phyloP scores from a whole-genome alignment of 2,888 invertebrate genomes.

The Ectobius pallidus region DNA sequence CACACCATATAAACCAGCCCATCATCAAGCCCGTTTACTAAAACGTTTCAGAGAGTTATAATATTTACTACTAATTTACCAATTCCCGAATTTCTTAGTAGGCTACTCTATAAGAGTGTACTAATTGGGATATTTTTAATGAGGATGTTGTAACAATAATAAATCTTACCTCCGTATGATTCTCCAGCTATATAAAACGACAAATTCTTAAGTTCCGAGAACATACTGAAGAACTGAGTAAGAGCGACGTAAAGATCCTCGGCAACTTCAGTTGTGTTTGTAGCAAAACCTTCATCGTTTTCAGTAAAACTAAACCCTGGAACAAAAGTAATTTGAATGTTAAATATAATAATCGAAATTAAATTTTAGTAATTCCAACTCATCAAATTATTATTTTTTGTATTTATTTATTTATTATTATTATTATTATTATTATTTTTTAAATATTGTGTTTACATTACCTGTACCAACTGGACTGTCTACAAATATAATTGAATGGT shows the following conservation, averaged over 20 bases:
- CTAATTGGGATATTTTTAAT: too few species aligned
- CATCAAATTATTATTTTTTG: background rate
- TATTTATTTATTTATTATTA: background rate
- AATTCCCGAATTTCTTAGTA: too few species aligned
- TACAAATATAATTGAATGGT: slow-evolving; percentile 68
- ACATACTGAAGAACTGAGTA: slow-evolving; percentile 53
- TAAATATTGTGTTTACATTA: slow-evolving; percentile 26
- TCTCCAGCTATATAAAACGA: slow-evolving; percentile 71
- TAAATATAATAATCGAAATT: too few species aligned
- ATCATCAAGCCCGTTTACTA: too few species aligned
- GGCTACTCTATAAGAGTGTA: too few species aligned
- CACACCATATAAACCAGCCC: too few species aligned
- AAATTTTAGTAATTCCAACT: too few species aligned
- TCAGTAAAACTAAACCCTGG: background rate
- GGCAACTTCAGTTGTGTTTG: background rate
- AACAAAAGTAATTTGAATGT: too few species aligned
- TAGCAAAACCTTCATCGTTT: background rate
- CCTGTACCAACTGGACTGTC: slow-evolving; percentile 71
- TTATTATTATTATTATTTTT: slow-evolving; percentile 5
- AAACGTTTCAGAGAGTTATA: too few species aligned
- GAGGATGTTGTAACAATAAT: too few species aligned
- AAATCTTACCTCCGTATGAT: slow-evolving; percentile 68
- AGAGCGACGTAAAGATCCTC: background rate
- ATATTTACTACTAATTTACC: too few species aligned
- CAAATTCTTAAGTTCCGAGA: slow-evolving; percentile 63